Percentiles rank a stretch among this genome's conserved stretches.
Evolutionary conservation across 2,797 vertebrate species (phyloP).

Genomic region (Crocidura indochinensis): DNA sequence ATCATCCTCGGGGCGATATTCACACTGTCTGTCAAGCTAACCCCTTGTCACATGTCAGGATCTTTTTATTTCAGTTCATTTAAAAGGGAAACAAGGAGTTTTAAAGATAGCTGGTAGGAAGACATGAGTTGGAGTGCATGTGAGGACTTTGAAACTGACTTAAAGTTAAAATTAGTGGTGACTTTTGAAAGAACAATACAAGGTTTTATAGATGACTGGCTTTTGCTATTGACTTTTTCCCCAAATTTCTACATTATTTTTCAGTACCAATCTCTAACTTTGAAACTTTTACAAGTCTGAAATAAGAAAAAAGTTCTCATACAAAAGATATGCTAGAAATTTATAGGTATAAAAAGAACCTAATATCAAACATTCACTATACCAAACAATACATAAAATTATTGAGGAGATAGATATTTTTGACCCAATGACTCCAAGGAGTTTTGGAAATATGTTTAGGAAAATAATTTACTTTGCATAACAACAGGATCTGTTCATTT

Average conservation of each 20-base stretch:
- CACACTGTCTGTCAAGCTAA: conserved; percentile 78
- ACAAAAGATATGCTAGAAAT: conserved; percentile 36
- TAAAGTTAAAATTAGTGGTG: background rate
- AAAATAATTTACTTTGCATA: conserved; percentile 5
- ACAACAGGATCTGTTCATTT: conserved; percentile 42
- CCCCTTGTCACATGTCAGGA: conserved; percentile 73
- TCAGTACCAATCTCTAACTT: conserved; percentile 21
- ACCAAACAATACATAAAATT: conserved; percentile 55
- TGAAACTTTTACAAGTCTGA: conserved; percentile 34
- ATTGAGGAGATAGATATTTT: conserved; percentile 58
- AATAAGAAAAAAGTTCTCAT: conserved; percentile 44
- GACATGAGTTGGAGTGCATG: background rate
- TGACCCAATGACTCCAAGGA: conserved; percentile 45
- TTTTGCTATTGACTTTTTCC: conserved; percentile 13
- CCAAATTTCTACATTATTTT: conserved; percentile 21
- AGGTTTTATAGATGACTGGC: conserved; percentile 17
- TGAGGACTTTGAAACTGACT: background rate
- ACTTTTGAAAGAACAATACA: conserved; percentile 39
- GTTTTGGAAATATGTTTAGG: conserved; percentile 47
- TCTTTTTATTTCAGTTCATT: conserved; percentile 82
- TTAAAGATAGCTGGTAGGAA: conserved; percentile 65
- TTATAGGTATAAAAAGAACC: background rate
- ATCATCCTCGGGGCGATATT: conserved; percentile 77
- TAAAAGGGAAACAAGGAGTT: conserved; percentile 64
- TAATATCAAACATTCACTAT: background rate